Base-by-base conservation (phyloP, 2,797 vertebrate genomes). In the Clamator glandarius region DNA sequence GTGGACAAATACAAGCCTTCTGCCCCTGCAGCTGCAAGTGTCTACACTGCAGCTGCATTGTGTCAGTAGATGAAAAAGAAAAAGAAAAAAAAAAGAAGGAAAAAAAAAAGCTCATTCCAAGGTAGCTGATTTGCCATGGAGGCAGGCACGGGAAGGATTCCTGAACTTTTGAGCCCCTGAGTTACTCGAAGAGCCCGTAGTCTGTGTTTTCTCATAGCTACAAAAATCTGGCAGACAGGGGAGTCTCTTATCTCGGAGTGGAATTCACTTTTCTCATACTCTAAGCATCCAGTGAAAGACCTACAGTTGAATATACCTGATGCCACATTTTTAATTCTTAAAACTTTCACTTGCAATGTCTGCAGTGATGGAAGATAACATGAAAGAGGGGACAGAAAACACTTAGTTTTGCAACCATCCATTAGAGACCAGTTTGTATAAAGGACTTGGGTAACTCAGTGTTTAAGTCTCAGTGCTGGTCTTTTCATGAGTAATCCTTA, bases 401-500 rank as follows among this genome's bases (percentile, higher is more conserved):
- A 36, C 50, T 46, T 11, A 29, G 35, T 33, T 92, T 85, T 81
- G 25, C 58, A 73, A 16, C 10, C 13, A 42, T 19, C 26, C 15
- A 8, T 85, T 87, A 79, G 19, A 79, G 52, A 57, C 8, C 13
- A 51, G 16, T 28, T 76, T 84, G 86, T 72, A 21, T 69, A 83
- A 83, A 80, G 23, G 51, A 64, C 59, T 42, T 80, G 50, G n/a
- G 4, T 89, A 92, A 81, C 33, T 66, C 1, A 0, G 55, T 31
- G 17, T 80, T 84, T 84, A 52, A 39, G 33, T 66, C 52, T 72
- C 39, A 55, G 46, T 26, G 28, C 33, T 35, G n/a, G 81, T 72
- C 35, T n/a, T 84, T 92, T 94, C 51, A 28, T 59, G 66, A 91
- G 28, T 72, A 86, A 93, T 79, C 63, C n/a, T 84, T 77, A 75